phyloP scores from a whole-genome alignment of 2,797 vertebrate genomes.

The Gallirallus australis region DNA sequence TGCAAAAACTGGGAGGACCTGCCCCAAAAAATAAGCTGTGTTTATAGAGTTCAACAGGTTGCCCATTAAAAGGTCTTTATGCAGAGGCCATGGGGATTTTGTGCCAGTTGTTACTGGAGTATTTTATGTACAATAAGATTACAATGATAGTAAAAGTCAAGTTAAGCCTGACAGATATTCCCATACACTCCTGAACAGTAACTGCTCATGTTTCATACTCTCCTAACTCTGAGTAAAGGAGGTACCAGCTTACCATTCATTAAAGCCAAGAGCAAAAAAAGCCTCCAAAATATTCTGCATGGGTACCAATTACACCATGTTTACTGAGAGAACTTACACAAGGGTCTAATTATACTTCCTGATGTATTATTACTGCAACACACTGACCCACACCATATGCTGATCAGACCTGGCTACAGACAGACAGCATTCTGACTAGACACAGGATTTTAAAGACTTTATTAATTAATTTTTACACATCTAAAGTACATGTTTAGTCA shows the following conservation, averaged over 20 bases:
- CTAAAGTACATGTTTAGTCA: slow-evolving; percentile 15
- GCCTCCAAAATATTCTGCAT: background rate
- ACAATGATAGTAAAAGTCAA: background rate
- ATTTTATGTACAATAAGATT: background rate
- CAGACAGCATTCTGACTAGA: slow-evolving; percentile 51
- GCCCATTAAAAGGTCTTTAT: background rate
- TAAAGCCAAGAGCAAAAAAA: slow-evolving; percentile 16
- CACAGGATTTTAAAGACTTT: slow-evolving; percentile 43
- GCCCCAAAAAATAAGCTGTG: background rate
- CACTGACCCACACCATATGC: background rate
- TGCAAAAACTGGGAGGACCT: background rate
- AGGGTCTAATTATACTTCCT: slow-evolving; percentile 22
- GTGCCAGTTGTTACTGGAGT: background rate
- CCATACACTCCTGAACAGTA: background rate
- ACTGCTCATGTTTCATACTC: background rate
- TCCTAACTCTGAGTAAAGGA: background rate
- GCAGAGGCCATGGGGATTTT: background rate
- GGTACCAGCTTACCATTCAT: background rate
- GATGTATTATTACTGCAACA: background rate
- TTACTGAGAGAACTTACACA: slow-evolving; percentile 42
- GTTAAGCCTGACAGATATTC: background rate
- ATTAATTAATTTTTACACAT: slow-evolving; percentile 39
- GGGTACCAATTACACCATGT: slow-evolving; percentile 38
- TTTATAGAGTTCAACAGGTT: background rate
- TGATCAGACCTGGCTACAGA: slow-evolving; percentile 50